These are phyloP conservation scores for Plectrocnemia conspersa DNA, from an alignment of 1,140 invertebrate species.

Conservation along the genomic window DNA sequence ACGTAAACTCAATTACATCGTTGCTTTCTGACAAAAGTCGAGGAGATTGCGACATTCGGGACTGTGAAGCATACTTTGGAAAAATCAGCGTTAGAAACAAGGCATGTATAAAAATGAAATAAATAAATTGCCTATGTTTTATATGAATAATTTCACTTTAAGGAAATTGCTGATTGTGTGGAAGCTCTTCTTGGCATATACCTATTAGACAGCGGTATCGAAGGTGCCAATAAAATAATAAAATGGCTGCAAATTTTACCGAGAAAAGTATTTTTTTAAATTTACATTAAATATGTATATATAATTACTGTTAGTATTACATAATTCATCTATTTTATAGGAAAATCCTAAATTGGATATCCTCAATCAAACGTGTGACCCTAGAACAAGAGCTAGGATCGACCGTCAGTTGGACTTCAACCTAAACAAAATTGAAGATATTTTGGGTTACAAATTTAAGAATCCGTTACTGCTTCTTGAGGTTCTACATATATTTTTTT, in stretches of 20 bases:
- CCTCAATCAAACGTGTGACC: constrained; percentile 39
- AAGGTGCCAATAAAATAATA: constrained; percentile 58
- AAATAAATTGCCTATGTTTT: neutral
- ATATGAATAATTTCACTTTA: too few species aligned
- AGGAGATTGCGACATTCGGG: neutral
- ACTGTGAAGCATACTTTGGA: neutral
- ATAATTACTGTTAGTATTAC: neutral
- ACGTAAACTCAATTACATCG: too few species aligned
- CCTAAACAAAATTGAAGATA: constrained; percentile 55
- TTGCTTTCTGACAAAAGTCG: too few species aligned
- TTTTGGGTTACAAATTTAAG: constrained; percentile 62
- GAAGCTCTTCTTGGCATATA: constrained; percentile 83
- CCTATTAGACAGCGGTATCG: constrained; percentile 54
- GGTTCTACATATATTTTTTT: constrained; percentile 39
- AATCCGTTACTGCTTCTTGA: constrained; percentile 55
- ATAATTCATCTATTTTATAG: neutral
- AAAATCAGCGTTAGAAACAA: neutral
- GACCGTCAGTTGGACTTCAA: constrained; percentile 47
- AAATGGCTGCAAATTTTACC: constrained; percentile 70
- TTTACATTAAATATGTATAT: neutral
- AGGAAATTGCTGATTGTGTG: constrained; percentile 74
- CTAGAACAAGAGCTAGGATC: constrained; percentile 35
- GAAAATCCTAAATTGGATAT: neutral
- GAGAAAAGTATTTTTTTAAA: constrained; percentile 41
- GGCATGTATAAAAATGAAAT: neutral